Conservation (phyloP, 2,113 vertebrate species). For the Entosphenus tridentatus region DNA sequence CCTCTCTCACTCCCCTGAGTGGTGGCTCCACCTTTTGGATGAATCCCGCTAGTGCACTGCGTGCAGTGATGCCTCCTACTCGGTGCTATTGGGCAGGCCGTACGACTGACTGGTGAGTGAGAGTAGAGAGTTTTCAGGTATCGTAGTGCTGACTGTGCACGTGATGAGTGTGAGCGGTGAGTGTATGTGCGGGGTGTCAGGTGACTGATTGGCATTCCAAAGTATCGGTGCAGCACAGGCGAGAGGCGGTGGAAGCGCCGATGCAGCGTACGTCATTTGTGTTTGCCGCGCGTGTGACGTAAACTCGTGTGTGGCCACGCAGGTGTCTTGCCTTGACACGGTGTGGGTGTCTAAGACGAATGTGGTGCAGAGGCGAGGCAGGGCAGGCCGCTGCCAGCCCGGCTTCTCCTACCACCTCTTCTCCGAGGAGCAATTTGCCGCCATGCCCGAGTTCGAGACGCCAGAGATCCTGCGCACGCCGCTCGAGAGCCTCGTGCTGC, state of each 20-base stretch:
- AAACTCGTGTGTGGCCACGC: background rate
- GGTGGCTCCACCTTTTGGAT: background rate
- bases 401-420: conserved; percentile 81
- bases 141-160: no score
- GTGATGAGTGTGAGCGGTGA: no score
- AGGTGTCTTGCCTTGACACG: conserved; percentile 85
- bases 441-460: conserved; percentile 51
- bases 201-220: no score
- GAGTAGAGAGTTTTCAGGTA: no score
- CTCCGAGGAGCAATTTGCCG: conserved; percentile 38
- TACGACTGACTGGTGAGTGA: no score
- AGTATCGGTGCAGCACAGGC: no score
- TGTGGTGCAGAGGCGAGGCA: conserved; percentile 60
- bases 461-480: conserved; percentile 83
- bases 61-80: background rate
- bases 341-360: conserved; percentile 81
- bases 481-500: conserved; percentile 71
- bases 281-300: no score
- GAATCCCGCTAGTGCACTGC: background rate
- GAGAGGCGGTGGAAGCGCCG: no score
- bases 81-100: no score
- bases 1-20: no score
- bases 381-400: conserved; percentile 75
- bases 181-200: no score
- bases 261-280: no score